These are phyloP conservation scores for Epinephelus fuscoguttatus DNA, from an alignment of 2,113 vertebrate genomes.

Conservation along the genomic window DNA sequence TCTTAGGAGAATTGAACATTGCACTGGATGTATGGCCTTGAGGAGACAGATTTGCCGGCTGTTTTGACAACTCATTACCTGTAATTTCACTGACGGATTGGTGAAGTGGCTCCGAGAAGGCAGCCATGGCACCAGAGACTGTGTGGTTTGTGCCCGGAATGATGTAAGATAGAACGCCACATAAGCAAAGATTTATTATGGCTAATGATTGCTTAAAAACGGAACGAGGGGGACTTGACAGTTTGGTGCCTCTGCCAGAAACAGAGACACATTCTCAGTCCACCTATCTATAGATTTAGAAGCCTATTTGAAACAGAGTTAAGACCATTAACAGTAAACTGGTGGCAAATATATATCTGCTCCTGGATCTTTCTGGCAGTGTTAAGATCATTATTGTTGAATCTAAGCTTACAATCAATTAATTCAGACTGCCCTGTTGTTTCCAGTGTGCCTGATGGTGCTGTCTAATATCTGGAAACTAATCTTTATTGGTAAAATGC, in stretches of 20 bases:
- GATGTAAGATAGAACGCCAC: constrained; percentile 77
- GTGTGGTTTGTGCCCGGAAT: constrained; percentile 69
- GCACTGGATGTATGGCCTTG: constrained; percentile 64
- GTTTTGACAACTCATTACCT: constrained; percentile 87
- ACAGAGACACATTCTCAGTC: constrained; percentile 59
- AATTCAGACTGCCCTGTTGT: background rate
- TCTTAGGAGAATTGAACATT: constrained; percentile 61
- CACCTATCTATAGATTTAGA: constrained; percentile 53
- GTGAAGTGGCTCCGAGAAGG: constrained; percentile 74
- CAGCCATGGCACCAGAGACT: constrained; percentile 69
- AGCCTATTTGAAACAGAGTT: constrained; percentile 5
- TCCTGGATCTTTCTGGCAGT: background rate
- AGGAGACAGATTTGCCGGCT: constrained; percentile 74
- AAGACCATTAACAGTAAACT: constrained; percentile 1
- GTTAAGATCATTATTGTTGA: background rate
- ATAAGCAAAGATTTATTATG: constrained; percentile 76
- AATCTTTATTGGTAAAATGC: background rate
- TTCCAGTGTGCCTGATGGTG: background rate
- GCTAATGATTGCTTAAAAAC: constrained; percentile 81
- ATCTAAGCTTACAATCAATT: constrained; percentile 6
- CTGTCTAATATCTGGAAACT: background rate
- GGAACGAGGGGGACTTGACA: constrained; percentile 66
- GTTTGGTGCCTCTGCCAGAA: constrained; percentile 61
- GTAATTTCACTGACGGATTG: constrained; percentile 85
- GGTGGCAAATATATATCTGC: background rate